phyloP scores from a whole-genome alignment of 1,140 invertebrate species.

The Diuraphis noxia region DNA sequence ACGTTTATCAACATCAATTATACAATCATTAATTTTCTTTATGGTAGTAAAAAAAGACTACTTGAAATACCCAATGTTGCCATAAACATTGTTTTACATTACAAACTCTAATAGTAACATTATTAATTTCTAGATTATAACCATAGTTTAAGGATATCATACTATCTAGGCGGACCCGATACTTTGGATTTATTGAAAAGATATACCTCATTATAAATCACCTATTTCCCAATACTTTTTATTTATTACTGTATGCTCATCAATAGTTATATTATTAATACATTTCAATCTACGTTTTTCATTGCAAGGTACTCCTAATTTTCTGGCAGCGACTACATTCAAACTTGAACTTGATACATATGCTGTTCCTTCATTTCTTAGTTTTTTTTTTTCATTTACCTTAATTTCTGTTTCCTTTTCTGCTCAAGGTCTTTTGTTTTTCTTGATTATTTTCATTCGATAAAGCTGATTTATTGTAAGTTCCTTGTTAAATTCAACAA shows the following conservation, averaged over 20 bases:
- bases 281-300: not conserved
- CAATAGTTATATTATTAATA: not conserved
- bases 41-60: too few relatives aligned
- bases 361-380: not conserved
- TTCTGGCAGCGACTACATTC: not conserved
- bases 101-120: too few relatives aligned
- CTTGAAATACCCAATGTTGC: not conserved
- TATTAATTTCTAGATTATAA: too few relatives aligned
- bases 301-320: not conserved
- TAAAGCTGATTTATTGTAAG: too few relatives aligned
- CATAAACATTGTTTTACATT: too few relatives aligned
- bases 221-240: not conserved
- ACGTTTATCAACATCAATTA: too few relatives aligned
- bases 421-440: not conserved
- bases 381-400: not conserved
- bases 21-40: too few relatives aligned
- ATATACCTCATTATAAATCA: not conserved
- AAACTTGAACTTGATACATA: not conserved
- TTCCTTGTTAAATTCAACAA: not conserved
- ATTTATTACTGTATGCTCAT: not conserved
- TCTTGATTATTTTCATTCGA: not conserved
- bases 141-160: too few relatives aligned
- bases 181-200: too few relatives aligned
- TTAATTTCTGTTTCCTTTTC: not conserved
- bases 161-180: too few relatives aligned